A percentile compares a stretch with the other conserved stretches of the same genome.
Conservation (phyloP, 2,113 vertebrate genomes). For the Xiphophorus couchianus region DNA sequence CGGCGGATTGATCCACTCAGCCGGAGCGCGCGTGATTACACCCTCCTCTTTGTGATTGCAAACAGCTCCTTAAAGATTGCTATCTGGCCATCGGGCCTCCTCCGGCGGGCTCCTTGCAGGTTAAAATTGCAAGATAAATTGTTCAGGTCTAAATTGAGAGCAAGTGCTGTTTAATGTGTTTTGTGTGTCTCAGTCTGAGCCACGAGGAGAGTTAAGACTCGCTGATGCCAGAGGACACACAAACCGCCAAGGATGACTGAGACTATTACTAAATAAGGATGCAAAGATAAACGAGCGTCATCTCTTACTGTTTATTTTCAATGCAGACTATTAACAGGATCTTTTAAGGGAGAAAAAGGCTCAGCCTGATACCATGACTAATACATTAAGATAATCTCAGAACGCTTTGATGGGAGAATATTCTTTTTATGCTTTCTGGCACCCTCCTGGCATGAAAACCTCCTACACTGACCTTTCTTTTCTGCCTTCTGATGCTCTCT, state of each 20-base stretch:
- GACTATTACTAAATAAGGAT: constrained; percentile 31
- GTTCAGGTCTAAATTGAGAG: constrained; percentile 67
- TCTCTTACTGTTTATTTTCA: neutral
- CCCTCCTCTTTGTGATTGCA: constrained; percentile 77
- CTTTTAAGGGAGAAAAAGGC: neutral
- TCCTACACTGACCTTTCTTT: constrained; percentile 46
- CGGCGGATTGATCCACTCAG: constrained; percentile 74
- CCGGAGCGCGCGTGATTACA: constrained; percentile 74
- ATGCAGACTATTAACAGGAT: constrained; percentile 5
- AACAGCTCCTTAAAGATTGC: constrained; percentile 76
- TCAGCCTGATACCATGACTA: constrained; percentile 21
- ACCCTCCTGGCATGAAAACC: constrained; percentile 23
- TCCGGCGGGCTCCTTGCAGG: constrained; percentile 42
- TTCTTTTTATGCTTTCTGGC: constrained; percentile 23
- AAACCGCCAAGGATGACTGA: constrained; percentile 15
- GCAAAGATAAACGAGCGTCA: constrained; percentile 11
- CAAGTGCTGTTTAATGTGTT: constrained; percentile 70
- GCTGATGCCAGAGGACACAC: constrained; percentile 25
- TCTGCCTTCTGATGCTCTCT: constrained; percentile 36
- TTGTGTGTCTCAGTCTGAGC: constrained; percentile 37
- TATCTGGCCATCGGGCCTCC: constrained; percentile 55
- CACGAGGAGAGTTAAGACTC: constrained; percentile 58
- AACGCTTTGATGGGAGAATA: constrained; percentile 37
- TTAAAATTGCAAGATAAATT: constrained; percentile 76
- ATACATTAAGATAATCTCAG: constrained; percentile 45